Conservation (phyloP, 2,113 vertebrate genomes). For the Meriones unguiculatus region DNA sequence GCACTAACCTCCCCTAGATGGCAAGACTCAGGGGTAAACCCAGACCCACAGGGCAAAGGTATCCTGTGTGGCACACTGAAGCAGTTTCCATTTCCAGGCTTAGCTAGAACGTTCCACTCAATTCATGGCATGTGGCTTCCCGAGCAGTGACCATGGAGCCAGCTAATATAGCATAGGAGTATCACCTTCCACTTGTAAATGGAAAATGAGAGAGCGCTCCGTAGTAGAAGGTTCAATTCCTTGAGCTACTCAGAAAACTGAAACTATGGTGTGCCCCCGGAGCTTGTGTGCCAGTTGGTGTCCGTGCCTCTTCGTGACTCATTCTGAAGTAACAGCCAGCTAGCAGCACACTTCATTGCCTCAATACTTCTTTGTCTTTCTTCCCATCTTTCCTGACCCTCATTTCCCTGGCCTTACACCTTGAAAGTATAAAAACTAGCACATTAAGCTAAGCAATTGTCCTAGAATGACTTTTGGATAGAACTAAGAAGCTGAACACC, state of each 20-base stretch:
- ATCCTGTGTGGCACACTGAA: background rate
- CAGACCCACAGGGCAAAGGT: background rate
- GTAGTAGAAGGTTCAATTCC: background rate
- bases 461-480: background rate
- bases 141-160: background rate
- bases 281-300: accelerated
- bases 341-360: accelerated
- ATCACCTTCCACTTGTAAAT: background rate
- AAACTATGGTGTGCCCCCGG: background rate
- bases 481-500: background rate
- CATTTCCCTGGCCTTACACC: background rate
- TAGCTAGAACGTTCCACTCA: background rate
- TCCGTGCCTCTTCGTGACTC: background rate
- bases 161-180: background rate
- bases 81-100: background rate
- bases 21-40: background rate
- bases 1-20: background rate
- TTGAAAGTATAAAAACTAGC: background rate
- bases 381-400: background rate
- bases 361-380: background rate
- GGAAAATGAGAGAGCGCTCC: background rate
- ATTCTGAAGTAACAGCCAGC: background rate
- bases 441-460: background rate
- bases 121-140: background rate
- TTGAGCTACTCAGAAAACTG: background rate